Evolutionary conservation across 2,113 vertebrate genomes (phyloP).

Genomic region (Brachyistius frenatus): DNA sequence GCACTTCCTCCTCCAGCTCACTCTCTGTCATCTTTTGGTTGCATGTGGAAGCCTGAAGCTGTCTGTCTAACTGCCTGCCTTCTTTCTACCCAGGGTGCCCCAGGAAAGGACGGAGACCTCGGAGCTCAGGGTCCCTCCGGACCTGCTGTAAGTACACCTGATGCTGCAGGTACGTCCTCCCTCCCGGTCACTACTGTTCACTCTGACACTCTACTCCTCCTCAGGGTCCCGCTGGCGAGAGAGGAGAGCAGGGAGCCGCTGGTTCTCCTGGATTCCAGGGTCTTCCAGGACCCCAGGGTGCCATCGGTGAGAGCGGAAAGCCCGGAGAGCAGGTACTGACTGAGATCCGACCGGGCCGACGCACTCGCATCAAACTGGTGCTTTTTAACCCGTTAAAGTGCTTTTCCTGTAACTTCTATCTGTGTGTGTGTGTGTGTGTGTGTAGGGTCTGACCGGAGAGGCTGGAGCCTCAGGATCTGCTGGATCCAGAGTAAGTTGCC

Average conservation of each 20-base stretch:
- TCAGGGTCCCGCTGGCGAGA: constrained; percentile 95
- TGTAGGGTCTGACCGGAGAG: constrained; percentile 91
- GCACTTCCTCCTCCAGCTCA: not conserved
- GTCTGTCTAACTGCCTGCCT: constrained; percentile 21
- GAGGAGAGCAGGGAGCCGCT: constrained; percentile 92
- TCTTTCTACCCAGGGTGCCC: constrained; percentile 85
- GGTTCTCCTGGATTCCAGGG: constrained; percentile 96
- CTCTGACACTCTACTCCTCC: constrained; percentile 6
- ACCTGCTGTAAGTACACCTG: constrained; percentile 88
- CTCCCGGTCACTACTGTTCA: not conserved
- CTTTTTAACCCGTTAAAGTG: not conserved
- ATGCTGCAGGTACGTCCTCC: too few relatives aligned
- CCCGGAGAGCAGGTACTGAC: constrained; percentile 93
- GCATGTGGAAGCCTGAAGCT: not conserved
- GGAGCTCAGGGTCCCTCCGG: constrained; percentile 93
- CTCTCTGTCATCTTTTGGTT: not conserved
- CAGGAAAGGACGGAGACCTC: constrained; percentile 96
- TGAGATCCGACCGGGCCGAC: not conserved
- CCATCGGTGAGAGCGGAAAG: constrained; percentile 91
- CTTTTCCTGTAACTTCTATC: not conserved
- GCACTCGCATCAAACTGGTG: not conserved
- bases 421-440: not conserved
- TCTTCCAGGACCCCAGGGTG: constrained; percentile 94
- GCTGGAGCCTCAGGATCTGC: constrained; percentile 88
- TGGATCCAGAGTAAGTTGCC: constrained; percentile 91